Evolutionary conservation across 2,113 vertebrate genomes (phyloP).

Genomic region (Aleadryas rufinucha): DNA sequence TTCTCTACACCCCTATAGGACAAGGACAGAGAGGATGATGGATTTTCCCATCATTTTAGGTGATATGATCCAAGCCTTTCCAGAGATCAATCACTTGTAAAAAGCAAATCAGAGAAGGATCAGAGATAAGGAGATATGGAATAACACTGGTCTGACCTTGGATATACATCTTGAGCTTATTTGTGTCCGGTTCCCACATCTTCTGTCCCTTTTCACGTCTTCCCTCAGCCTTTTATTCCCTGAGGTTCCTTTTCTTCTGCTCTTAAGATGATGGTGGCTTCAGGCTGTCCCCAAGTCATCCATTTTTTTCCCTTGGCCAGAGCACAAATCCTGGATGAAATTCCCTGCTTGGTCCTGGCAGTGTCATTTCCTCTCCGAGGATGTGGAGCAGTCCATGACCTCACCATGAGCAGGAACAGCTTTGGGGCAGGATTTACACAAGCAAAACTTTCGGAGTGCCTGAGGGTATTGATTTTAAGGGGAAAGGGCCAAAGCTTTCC

Average conservation of each 20-base stretch:
- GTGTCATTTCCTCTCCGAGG: background rate
- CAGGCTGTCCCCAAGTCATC: background rate
- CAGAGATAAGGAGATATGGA: background rate
- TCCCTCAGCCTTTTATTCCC: background rate
- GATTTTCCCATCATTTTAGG: background rate
- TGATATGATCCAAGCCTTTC: background rate
- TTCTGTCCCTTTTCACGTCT: background rate
- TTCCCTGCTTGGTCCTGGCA: background rate
- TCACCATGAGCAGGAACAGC: background rate
- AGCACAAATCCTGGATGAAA: background rate
- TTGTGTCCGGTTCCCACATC: too few species aligned
- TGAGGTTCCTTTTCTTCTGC: background rate
- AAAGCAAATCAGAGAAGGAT: background rate
- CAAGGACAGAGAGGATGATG: background rate
- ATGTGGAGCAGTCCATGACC: background rate
- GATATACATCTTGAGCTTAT: background rate
- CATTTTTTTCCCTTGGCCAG: background rate
- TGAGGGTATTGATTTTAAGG: background rate
- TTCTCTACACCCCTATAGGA: accelerated
- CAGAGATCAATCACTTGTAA: background rate
- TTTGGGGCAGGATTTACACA: background rate
- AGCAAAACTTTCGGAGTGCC: background rate
- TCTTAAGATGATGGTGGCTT: accelerated
- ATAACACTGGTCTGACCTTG: background rate
- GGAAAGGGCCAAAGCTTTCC: background rate